Evolutionary conservation across 2,797 vertebrate species (phyloP).

Genomic region (Cygnus olor): DNA sequence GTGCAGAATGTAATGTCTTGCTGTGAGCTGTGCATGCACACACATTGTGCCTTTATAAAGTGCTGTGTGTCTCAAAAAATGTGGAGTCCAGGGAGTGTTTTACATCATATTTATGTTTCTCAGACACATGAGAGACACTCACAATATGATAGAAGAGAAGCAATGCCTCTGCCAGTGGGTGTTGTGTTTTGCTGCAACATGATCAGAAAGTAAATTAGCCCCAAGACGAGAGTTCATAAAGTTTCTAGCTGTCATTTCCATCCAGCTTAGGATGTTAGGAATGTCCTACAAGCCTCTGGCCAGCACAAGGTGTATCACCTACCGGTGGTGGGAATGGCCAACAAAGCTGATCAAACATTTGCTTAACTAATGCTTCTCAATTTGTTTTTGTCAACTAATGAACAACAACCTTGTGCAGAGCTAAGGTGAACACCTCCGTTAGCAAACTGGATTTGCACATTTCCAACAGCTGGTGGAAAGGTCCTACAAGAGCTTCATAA

Average conservation of each 20-base stretch:
- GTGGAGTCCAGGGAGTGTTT: neutral
- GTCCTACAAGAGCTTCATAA: neutral
- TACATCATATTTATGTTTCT: slow-evolving; percentile 25
- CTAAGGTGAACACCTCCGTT: neutral
- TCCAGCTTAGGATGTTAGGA: neutral
- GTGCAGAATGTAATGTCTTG: neutral
- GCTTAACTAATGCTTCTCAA: neutral
- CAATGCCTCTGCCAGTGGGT: neutral
- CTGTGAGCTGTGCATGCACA: neutral
- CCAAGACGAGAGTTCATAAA: slow-evolving; percentile 7
- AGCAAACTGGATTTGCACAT: neutral
- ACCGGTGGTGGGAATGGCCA: neutral
- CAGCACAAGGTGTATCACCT: neutral
- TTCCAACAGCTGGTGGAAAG: neutral
- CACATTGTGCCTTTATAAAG: neutral
- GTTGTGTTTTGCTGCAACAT: slow-evolving; percentile 23
- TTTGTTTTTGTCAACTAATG: neutral
- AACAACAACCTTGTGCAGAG: neutral
- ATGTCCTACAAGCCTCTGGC: neutral
- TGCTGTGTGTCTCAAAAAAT: neutral
- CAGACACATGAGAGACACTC: neutral
- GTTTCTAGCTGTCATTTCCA: neutral
- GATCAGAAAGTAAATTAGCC: slow-evolving; percentile 62
- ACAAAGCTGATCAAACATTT: neutral
- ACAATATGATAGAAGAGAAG: slow-evolving; percentile 14